phyloP scores from a whole-genome alignment of 2,888 invertebrate genomes.

The Drosophila prostipennis region DNA sequence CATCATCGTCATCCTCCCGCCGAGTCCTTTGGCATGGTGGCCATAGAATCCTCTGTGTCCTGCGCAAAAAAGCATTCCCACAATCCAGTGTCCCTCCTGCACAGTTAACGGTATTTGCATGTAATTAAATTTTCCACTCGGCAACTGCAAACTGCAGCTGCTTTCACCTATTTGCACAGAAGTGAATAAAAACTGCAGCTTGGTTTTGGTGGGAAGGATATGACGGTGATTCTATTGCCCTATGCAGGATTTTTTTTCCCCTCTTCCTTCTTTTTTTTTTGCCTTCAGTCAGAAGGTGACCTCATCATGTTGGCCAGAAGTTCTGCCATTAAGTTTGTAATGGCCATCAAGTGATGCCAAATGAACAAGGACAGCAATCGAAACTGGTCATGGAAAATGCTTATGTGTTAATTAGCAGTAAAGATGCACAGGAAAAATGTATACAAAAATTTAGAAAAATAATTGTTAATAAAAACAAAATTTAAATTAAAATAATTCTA shows the following conservation, averaged over 20 bases:
- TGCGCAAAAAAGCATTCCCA: slow-evolving; percentile 5
- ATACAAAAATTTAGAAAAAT: too few relatives aligned
- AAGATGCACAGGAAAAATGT: neutral
- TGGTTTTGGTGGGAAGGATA: slow-evolving; percentile 10
- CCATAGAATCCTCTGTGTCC: slow-evolving; percentile 1
- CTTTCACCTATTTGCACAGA: slow-evolving; percentile 62
- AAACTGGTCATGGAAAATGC: slow-evolving; percentile 5
- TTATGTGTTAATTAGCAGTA: neutral
- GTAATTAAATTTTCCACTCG: slow-evolving; percentile 81
- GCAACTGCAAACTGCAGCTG: slow-evolving; percentile 64
- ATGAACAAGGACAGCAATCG: slow-evolving; percentile 32
- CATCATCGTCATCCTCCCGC: slow-evolving; percentile 16
- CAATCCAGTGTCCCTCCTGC: slow-evolving; percentile 20
- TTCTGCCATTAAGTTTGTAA: slow-evolving; percentile 60
- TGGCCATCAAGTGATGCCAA: slow-evolving; percentile 53
- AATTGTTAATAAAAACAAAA: too few relatives aligned
- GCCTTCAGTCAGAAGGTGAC: slow-evolving; percentile 27
- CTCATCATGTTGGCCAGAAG: slow-evolving; percentile 43
- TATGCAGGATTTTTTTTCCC: slow-evolving; percentile 1
- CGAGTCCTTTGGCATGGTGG: slow-evolving; percentile 39
- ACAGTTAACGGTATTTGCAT: slow-evolving; percentile 80
- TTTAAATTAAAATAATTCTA: too few relatives aligned
- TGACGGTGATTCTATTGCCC: slow-evolving; percentile 21
- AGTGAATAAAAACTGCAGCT: slow-evolving; percentile 28
- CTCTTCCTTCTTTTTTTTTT: slow-evolving; percentile 40